These are phyloP conservation scores for Actenoides lindsayi DNA, from an alignment of 2,113 vertebrate genomes.

Conservation along the genomic window DNA sequence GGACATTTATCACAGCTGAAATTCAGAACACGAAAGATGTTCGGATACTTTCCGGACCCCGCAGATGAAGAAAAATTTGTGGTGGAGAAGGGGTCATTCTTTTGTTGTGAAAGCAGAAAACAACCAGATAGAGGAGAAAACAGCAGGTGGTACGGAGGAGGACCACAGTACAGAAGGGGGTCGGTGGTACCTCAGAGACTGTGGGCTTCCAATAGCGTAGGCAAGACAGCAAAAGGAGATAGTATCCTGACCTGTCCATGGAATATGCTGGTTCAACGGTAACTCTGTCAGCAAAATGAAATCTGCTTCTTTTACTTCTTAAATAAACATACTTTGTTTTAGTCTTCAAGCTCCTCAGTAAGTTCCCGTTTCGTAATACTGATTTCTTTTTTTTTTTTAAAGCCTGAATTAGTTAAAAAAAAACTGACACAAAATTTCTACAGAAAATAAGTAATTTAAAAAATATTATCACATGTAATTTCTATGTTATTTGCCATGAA, in stretches of 20 bases:
- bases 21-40: not conserved
- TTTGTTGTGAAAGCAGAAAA: fast-evolving
- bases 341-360: not conserved
- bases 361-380: not conserved
- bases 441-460: not conserved
- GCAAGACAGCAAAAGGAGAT: not conserved
- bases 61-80: not conserved
- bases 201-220: not conserved
- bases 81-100: not conserved
- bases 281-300: not conserved
- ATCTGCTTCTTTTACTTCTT: not conserved
- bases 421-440: not conserved
- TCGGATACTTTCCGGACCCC: not conserved
- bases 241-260: not conserved
- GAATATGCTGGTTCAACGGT: not conserved
- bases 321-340: not conserved
- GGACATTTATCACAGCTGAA: not conserved
- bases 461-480: not conserved
- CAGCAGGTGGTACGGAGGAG: fast-evolving
- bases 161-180: not conserved
- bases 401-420: not conserved
- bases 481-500: not conserved
- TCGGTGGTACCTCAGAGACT: not conserved
- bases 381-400: not conserved
- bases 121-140: not conserved